Base-by-base conservation (phyloP, 2,113 vertebrate genomes). In the Stegostoma tigrinum region DNA sequence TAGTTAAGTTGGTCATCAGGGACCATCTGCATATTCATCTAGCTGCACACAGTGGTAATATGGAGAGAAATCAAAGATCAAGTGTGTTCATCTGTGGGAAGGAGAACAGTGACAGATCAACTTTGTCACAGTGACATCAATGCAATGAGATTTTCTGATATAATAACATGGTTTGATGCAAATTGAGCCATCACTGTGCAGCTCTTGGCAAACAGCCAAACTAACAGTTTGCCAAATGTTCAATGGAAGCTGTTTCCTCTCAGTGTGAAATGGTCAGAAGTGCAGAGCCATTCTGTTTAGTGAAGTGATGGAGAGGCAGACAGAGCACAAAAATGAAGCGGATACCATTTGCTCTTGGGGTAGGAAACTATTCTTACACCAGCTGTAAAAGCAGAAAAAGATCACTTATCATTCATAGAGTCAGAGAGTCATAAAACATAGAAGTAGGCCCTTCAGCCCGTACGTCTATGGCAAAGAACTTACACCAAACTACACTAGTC, bases 101-200 rank as follows among this genome's bases (percentile, higher is more conserved):
- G 61, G 61, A 66, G 61, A 38, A 66, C 15, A 21, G 38, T 93
- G 61, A 93, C 19, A 14, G 89, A 64, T 45, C 30, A 45, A 64
- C 66, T 93, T 93, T 66, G 89, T 66, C 61, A 91, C 61, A 93
- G 61, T 93, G 61, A 67, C 89, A 93, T 93, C 89, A 93, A 66
- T 93, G 89, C 61, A 66, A 38, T 38, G 89, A 38, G 89, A n/a
- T 93, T 93, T 93, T 93, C 61, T 93, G 87, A 90, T 61, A 66
- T 93, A 93, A 93, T 93, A 93, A 93, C 21, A 93, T 93, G 89
- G 66, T 93, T 23, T 19, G 61, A 93, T 93, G 89, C 61, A 66
- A 93, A 93, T 93, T 93, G 89, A 93, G 61, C 89, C 89, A 38
- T 93, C 89, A 66, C 89, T 23, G 66, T n/a, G 7, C 89, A 93